Conservation (phyloP, 2,113 vertebrate species). For the Cyprichromis sp. region DNA sequence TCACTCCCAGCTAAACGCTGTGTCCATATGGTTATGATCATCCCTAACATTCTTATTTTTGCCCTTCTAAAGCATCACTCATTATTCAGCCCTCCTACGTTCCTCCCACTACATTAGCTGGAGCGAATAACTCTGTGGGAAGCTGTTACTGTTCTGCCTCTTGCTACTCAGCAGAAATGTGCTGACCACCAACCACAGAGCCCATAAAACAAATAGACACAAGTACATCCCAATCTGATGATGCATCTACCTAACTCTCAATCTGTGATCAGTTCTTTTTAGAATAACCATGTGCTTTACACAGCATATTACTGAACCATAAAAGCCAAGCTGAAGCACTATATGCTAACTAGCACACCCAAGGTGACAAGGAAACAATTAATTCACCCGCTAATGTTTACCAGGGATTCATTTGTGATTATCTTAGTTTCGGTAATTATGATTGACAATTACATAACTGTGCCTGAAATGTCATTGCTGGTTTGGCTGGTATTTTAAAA, state of each 20-base stretch:
- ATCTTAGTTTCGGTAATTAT: neutral
- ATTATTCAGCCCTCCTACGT: constrained; percentile 43
- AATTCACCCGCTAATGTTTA: neutral
- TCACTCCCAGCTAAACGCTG: constrained; percentile 39
- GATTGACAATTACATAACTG: neutral
- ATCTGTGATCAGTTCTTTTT: neutral
- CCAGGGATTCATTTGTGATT: neutral
- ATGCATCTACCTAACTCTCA: constrained; percentile 2
- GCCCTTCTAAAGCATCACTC: constrained; percentile 43
- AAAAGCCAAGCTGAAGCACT: neutral
- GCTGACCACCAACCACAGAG: constrained; percentile 29
- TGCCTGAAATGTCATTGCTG: neutral
- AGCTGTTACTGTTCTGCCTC: constrained; percentile 42
- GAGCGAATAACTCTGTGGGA: constrained; percentile 45
- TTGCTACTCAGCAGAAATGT: constrained; percentile 62
- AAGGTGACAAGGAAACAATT: neutral
- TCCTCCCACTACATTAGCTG: constrained; percentile 46
- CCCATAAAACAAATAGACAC: constrained; percentile 44
- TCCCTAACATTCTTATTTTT: constrained; percentile 61
- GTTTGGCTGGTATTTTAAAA: neutral
- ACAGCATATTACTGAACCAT: neutral
- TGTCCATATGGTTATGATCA: constrained; percentile 76
- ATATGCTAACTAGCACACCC: neutral
- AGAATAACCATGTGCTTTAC: neutral
- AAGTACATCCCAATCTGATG: constrained; percentile 13